Base-by-base conservation (phyloP, 2,888 invertebrate species). In the Euzetes globulus region DNA sequence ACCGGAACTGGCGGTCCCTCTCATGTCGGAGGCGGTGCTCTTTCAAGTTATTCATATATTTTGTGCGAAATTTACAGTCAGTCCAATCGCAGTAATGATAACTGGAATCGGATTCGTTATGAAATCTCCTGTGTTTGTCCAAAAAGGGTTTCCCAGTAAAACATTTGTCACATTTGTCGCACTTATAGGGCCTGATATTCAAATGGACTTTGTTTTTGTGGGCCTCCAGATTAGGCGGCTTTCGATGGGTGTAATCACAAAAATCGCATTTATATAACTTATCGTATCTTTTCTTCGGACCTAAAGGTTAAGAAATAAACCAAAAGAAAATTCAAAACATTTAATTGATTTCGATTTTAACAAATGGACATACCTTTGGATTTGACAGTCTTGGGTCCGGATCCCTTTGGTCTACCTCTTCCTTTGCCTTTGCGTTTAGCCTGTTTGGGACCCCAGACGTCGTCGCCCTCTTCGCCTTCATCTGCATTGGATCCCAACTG, bases 71-170 rank as follows among this genome's bases (percentile, higher is more conserved):
- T 13, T 22, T 58, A 25, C 58, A 58, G 22, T 58, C 58, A 58
- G 22, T 58, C 58, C 58, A 58, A 58, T 58, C 58, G 58, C 58
- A 58, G 27, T 58, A 58, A 27, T 58, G 58, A 25, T 58, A 58
- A 25, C 13, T 58, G n/a, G 50, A 50, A 19, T 50, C 50, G 50
- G 50, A 50, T 25, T 58, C 58, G 13, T 22, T 13, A 58, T 58
- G 58, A 22, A 58, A 22, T 22, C 19, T 50, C 17, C 58, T 2
- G 58, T 58, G 58, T 58, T 58, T 58, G 11, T 58, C 58, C 13
- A 58, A 27, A 58, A 25, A 25, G 13, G 58, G 58, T 58, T 58
- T 58, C 13, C 58, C 58, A 13, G 58, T 58, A 58, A 58, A 58
- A 25, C 25, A 13, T 58, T 58, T 58, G 4, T 58, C 58, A 58